phyloP scores from a whole-genome alignment of 1,140 invertebrate genomes.

The Bombus difficillimus region DNA sequence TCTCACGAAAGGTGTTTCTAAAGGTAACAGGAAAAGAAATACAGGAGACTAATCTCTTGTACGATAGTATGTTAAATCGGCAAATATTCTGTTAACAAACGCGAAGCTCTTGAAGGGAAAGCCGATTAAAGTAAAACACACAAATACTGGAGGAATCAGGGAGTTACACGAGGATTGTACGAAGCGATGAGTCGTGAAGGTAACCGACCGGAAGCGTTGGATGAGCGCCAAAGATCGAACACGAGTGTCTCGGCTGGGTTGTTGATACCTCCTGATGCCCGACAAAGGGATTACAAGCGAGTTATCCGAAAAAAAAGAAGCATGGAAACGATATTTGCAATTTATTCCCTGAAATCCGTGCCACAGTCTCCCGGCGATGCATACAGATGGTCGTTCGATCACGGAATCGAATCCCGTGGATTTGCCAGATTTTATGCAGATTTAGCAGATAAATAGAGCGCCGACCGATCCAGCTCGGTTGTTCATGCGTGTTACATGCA shows the following conservation, averaged over 20 bases:
- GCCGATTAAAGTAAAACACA: slow-evolving; percentile 35
- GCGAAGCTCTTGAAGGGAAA: not conserved
- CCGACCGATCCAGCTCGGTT: slow-evolving; percentile 14
- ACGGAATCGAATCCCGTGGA: slow-evolving; percentile 9
- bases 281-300: slow-evolving; percentile 49
- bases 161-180: slow-evolving; percentile 25
- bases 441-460: slow-evolving; percentile 34
- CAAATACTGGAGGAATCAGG: slow-evolving; percentile 18
- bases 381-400: slow-evolving; percentile 35
- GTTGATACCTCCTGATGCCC: slow-evolving; percentile 44
- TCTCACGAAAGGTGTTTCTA: not conserved
- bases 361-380: not conserved
- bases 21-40: no score
- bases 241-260: slow-evolving; percentile 47
- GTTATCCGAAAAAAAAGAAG: slow-evolving; percentile 18
- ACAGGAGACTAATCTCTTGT: no score
- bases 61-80: not conserved
- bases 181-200: slow-evolving; percentile 60
- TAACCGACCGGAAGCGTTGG: slow-evolving; percentile 61
- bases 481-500: not conserved
- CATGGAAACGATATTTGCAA: slow-evolving; percentile 36
- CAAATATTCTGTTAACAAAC: slow-evolving; percentile 3
- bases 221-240: slow-evolving; percentile 60
- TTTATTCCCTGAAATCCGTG: slow-evolving; percentile 6
- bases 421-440: slow-evolving; percentile 44